These are phyloP conservation scores for Macrotis lagotis DNA, from an alignment of 2,113 vertebrate genomes.

Conservation along the genomic window DNA sequence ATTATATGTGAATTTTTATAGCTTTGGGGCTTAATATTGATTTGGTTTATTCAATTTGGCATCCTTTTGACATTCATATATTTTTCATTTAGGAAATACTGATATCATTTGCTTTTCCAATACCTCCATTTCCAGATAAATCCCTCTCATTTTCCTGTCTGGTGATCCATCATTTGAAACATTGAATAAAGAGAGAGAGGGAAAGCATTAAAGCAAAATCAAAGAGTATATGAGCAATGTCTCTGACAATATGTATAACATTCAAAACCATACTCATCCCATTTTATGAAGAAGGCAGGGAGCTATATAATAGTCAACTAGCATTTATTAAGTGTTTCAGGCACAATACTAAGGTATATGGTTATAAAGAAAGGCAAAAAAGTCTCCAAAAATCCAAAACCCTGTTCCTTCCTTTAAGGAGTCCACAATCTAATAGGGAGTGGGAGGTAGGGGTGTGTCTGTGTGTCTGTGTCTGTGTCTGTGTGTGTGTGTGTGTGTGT, in stretches of 20 bases:
- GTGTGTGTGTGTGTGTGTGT: no score
- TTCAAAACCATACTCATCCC: background rate
- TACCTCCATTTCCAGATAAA: background rate
- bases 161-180: background rate
- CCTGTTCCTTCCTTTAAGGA: background rate
- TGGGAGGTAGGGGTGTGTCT: no score
- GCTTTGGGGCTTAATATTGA: slow-evolving; percentile 10
- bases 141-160: background rate
- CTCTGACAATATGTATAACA: background rate
- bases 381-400: background rate
- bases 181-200: background rate
- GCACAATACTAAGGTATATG: background rate
- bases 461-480: no score
- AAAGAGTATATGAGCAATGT: background rate
- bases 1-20: background rate
- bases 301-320: background rate
- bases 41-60: background rate
- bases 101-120: background rate
- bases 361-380: background rate
- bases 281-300: background rate
- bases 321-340: background rate
- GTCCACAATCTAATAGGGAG: accelerated
- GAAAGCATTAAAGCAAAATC: background rate
- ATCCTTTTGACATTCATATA: background rate
- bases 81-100: background rate